Conservation (phyloP, 2,888 invertebrate genomes). For the Boloria selene region DNA sequence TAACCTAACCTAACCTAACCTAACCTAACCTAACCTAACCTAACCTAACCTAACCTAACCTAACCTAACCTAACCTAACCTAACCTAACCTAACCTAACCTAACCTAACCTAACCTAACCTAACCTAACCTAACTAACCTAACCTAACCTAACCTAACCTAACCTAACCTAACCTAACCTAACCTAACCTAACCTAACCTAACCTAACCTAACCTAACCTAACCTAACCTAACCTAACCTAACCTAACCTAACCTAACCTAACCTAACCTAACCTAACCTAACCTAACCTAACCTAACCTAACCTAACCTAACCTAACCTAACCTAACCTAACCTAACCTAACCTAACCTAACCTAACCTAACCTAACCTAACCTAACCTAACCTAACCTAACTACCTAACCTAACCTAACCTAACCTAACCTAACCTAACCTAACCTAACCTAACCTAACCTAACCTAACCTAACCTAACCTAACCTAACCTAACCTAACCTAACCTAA, state of each 20-base stretch:
- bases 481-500: constrained; percentile 45
- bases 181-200: constrained; percentile 28
- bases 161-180: constrained; percentile 30
- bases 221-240: constrained; percentile 34
- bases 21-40: constrained; percentile 42
- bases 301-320: constrained; percentile 26
- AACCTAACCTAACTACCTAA: constrained; percentile 41
- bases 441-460: constrained; percentile 45
- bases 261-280: constrained; percentile 30
- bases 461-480: constrained; percentile 42
- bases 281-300: constrained; percentile 29
- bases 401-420: constrained; percentile 45
- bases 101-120: constrained; percentile 41
- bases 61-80: constrained; percentile 37
- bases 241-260: constrained; percentile 37
- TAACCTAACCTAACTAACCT: constrained; percentile 35
- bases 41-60: constrained; percentile 41
- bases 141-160: constrained; percentile 40
- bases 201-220: constrained; percentile 30
- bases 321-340: constrained; percentile 31
- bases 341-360: constrained; percentile 44
- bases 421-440: constrained; percentile 44
- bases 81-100: constrained; percentile 35
- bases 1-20: constrained; percentile 44
- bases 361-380: constrained; percentile 44